Evolutionary conservation across 92 coral and sea anemone species (phyloP).

Genomic region (Zoanthus solanderi): DNA sequence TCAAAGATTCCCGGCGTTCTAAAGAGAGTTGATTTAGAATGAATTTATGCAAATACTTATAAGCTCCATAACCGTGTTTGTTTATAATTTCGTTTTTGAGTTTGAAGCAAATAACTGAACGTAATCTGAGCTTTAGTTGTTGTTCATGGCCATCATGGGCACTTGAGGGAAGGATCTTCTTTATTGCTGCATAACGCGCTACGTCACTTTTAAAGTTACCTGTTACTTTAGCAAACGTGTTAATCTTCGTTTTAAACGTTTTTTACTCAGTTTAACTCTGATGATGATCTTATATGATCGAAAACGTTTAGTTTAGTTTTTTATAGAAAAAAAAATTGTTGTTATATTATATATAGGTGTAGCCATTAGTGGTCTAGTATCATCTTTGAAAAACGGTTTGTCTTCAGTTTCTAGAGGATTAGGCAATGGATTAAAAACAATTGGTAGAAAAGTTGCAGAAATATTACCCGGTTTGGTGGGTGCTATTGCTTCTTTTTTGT

Average conservation of each 20-base stretch:
- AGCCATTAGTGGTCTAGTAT: too few relatives aligned
- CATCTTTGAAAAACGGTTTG: too few relatives aligned
- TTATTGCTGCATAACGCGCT: constrained; percentile 27
- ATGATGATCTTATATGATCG: too few relatives aligned
- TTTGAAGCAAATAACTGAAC: neutral
- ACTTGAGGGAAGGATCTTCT: constrained; percentile 28
- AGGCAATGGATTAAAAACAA: too few relatives aligned
- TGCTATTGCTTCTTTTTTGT: too few relatives aligned
- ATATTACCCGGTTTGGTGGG: too few relatives aligned
- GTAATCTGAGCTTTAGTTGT: neutral
- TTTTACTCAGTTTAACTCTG: too few relatives aligned
- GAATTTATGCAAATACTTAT: constrained; percentile 10
- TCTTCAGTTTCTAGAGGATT: too few relatives aligned
- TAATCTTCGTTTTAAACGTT: neutral
- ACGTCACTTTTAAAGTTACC: neutral
- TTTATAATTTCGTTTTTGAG: neutral
- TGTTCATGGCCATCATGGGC: neutral
- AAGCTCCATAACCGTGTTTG: constrained; percentile 39
- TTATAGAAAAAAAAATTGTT: too few relatives aligned
- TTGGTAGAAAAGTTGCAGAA: too few relatives aligned
- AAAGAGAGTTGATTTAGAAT: neutral
- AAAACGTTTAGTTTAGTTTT: neutral
- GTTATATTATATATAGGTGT: too few relatives aligned
- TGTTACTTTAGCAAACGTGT: constrained; percentile 3
- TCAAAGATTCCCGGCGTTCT: constrained; percentile 25